phyloP scores from a whole-genome alignment of 2,888 invertebrate genomes.

The Allacma fusca region DNA sequence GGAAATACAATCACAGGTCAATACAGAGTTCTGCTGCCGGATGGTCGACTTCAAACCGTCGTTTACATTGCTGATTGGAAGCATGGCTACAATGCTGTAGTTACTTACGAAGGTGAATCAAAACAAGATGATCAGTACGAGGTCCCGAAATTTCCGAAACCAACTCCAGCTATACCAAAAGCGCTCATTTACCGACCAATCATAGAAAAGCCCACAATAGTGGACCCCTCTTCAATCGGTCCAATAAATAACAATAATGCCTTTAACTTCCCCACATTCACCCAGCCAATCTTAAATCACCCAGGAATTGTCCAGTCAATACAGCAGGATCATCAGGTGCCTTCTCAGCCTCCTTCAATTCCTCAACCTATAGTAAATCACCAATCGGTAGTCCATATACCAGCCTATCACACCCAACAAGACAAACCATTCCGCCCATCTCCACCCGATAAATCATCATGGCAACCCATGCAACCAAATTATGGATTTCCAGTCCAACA shows the following conservation, averaged over 20 bases:
- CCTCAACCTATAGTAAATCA: not conserved
- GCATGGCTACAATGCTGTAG: constrained; percentile 35
- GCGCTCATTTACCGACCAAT: not conserved
- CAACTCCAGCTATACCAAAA: not conserved
- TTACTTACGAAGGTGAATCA: constrained; percentile 22
- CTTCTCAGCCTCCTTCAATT: not conserved
- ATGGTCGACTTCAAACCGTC: constrained; percentile 27
- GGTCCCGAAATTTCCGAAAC: not conserved
- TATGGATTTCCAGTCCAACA: not conserved
- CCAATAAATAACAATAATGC: not conserved
- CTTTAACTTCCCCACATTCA: not conserved
- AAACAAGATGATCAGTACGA: not conserved
- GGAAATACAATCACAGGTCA: constrained; percentile 29
- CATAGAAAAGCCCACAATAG: not conserved
- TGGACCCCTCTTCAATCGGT: not conserved
- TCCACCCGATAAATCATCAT: not conserved
- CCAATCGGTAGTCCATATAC: not conserved
- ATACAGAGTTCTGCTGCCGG: constrained; percentile 5
- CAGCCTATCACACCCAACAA: not conserved
- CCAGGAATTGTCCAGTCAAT: too few relatives aligned
- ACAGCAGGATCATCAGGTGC: not conserved
- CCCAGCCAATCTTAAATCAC: too few relatives aligned
- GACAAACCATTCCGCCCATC: not conserved
- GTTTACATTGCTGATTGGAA: constrained; percentile 29
- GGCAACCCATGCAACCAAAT: not conserved